A percentile compares a stretch with the other conserved stretches of the same genome.
Conservation (phyloP, 1,140 invertebrate genomes). For the Rhopalosiphum padi region DNA sequence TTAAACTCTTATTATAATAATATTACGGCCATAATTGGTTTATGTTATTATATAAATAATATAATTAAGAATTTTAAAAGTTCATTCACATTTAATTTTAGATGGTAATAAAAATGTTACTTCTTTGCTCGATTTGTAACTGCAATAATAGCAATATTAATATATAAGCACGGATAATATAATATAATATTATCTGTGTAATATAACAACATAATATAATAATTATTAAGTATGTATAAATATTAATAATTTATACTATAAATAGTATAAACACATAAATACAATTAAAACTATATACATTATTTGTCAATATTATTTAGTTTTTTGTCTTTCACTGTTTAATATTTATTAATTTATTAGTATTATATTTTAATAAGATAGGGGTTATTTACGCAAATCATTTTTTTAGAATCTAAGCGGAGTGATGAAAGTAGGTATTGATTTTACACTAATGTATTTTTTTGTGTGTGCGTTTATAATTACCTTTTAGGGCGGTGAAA, state of each 20-base stretch:
- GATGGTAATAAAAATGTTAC: neutral
- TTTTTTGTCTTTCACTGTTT: neutral
- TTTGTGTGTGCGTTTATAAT: too few species aligned
- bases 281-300: neutral
- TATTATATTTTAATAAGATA: too few species aligned
- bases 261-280: neutral
- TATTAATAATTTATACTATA: neutral
- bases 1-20: neutral
- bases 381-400: too few species aligned
- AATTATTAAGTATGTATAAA: neutral
- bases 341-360: neutral
- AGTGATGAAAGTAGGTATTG: too few species aligned
- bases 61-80: neutral
- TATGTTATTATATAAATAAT: neutral
- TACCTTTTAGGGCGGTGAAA: too few species aligned
- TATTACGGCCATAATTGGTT: neutral
- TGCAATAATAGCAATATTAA: neutral
- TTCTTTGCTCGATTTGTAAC: neutral
- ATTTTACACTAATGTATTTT: too few species aligned
- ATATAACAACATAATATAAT: neutral
- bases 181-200: neutral
- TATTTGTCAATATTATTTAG: neutral
- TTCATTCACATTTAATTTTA: neutral
- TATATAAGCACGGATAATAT: too few species aligned
- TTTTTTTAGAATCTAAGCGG: too few species aligned